These are phyloP conservation scores for Uropetala carovei DNA, from an alignment of 2,888 invertebrate genomes.

Conservation along the genomic window DNA sequence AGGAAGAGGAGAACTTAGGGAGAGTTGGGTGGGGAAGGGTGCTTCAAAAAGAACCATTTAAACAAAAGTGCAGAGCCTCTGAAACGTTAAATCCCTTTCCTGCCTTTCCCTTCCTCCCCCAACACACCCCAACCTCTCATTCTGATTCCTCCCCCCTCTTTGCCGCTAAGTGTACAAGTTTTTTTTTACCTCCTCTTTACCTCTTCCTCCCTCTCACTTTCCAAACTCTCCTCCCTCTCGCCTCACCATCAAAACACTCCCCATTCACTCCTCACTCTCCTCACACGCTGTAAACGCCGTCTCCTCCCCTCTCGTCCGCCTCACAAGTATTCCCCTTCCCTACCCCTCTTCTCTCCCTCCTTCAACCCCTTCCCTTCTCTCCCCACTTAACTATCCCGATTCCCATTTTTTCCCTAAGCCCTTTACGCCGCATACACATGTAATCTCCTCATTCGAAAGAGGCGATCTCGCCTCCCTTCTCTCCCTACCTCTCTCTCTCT, in stretches of 20 bases:
- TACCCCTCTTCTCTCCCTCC: too few species aligned
- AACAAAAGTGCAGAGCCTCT: not conserved
- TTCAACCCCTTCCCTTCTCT: not conserved
- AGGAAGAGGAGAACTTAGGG: too few species aligned
- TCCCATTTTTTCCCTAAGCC: not conserved
- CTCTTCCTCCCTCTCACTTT: not conserved
- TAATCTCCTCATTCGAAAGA: not conserved
- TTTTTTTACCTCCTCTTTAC: not conserved
- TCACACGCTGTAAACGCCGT: not conserved
- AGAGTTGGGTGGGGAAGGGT: not conserved
- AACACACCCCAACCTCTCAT: too few species aligned
- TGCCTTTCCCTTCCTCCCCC: not conserved
- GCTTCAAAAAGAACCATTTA: not conserved
- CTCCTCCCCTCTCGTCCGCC: not conserved
- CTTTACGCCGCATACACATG: slow-evolving; percentile 8
- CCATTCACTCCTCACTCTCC: not conserved
- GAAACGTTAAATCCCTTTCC: not conserved
- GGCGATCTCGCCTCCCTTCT: not conserved
- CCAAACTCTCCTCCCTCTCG: not conserved
- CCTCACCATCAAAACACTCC: not conserved
- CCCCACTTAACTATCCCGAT: not conserved
- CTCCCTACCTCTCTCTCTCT: not conserved
- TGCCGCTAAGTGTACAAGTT: not conserved
- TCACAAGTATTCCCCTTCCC: not conserved
- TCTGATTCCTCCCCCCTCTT: not conserved